Evolutionary conservation across 37 sponge, comb jelly and placozoan genomes (phyloP).

Genomic region (Bolinopsis microptera): DNA sequence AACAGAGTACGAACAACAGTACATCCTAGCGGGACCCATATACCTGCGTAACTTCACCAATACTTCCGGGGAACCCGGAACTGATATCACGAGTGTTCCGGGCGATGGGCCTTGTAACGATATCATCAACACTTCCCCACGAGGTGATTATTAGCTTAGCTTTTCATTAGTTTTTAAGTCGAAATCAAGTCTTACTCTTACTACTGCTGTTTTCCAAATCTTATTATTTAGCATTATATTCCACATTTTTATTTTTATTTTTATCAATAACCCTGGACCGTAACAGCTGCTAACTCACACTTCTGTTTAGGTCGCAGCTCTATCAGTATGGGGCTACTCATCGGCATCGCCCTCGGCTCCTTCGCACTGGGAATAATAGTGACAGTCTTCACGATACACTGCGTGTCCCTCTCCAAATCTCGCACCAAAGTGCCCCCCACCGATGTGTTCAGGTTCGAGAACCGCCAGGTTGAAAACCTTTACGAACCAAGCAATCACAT

Average conservation of each 20-base stretch:
- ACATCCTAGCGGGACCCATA: slow-evolving; percentile 29
- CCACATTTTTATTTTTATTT: no score
- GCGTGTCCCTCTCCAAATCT: neutral
- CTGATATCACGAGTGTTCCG: no score
- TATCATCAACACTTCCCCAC: neutral
- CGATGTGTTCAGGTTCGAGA: slow-evolving; percentile 11
- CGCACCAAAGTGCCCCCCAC: neutral
- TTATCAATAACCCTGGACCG: no score
- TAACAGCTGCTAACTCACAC: no score
- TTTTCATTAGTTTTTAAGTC: no score
- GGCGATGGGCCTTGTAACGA: neutral
- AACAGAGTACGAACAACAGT: neutral
- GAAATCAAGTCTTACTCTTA: no score
- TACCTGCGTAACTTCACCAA: neutral
- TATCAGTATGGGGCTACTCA: slow-evolving; percentile 28
- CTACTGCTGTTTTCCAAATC: no score
- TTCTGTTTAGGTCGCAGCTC: slow-evolving; percentile 39
- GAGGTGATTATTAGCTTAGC: no score
- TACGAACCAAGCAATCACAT: neutral
- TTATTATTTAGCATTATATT: no score
- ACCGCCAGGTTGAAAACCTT: neutral
- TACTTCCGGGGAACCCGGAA: neutral
- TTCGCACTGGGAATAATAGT: slow-evolving; percentile 38
- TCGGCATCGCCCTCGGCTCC: slow-evolving; percentile 55
- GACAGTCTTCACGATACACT: slow-evolving; percentile 45